phyloP scores from a whole-genome alignment of 2,888 invertebrate species.

The Ectobius pallidus region DNA sequence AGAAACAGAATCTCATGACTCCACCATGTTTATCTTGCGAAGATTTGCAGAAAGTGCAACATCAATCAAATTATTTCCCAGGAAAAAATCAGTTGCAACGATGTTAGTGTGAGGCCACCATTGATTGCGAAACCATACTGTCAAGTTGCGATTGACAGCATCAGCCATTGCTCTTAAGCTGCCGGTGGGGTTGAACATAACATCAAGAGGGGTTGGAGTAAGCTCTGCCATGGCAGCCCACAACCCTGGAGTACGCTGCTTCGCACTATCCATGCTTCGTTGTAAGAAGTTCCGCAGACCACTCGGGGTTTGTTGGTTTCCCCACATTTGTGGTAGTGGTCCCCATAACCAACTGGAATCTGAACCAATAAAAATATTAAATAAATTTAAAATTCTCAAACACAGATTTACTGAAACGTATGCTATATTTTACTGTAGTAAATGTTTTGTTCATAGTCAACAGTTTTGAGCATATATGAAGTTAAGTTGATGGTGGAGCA shows the following conservation, averaged over 20 bases:
- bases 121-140: slow-evolving; percentile 53
- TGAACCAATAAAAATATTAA: slow-evolving; percentile 49
- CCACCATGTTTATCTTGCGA: slow-evolving; percentile 23
- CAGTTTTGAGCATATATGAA: too few species aligned
- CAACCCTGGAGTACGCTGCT: slow-evolving; percentile 37
- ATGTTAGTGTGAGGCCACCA: slow-evolving; percentile 58
- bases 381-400: not conserved
- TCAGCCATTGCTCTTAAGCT: slow-evolving; percentile 58
- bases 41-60: slow-evolving; percentile 57
- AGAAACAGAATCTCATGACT: not conserved
- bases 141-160: slow-evolving; percentile 55
- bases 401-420: not conserved
- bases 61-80: slow-evolving; percentile 59
- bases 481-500: too few species aligned
- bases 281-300: slow-evolving; percentile 51
- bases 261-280: slow-evolving; percentile 30
- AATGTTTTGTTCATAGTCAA: not conserved
- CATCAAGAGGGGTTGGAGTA: slow-evolving; percentile 56
- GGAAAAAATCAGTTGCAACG: slow-evolving; percentile 59
- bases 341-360: slow-evolving; percentile 69
- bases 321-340: slow-evolving; percentile 68
- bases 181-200: slow-evolving; percentile 52
- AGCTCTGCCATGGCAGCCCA: slow-evolving; percentile 61
- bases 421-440: not conserved
- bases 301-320: slow-evolving; percentile 57